phyloP scores from a whole-genome alignment of 2,797 vertebrate species.

The Lepilemur septentrionalis region DNA sequence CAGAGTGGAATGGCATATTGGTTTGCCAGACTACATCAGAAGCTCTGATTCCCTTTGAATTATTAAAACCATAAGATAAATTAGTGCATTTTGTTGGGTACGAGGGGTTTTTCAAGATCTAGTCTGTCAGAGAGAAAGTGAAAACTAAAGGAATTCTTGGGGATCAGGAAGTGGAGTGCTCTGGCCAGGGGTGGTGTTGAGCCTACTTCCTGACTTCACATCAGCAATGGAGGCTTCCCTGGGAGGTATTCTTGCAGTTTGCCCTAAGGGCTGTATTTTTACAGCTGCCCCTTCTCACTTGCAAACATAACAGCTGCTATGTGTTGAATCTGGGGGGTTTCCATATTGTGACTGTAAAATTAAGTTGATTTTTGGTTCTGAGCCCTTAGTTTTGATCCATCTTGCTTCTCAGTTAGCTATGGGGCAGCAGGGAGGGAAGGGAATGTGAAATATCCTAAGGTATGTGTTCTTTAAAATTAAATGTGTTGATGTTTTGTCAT shows the following conservation, averaged over 20 bases:
- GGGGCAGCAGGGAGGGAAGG: neutral
- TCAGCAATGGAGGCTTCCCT: neutral
- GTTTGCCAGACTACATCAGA: neutral
- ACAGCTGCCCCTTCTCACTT: constrained; percentile 71
- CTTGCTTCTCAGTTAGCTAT: constrained; percentile 4
- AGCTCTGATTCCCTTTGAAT: neutral
- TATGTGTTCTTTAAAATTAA: neutral
- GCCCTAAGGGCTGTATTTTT: constrained; percentile 59
- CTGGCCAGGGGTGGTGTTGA: neutral
- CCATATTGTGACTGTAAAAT: constrained; percentile 65
- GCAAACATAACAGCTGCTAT: constrained; percentile 52
- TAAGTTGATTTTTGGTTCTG: constrained; percentile 49
- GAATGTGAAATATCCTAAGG: neutral
- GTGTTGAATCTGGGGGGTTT: constrained; percentile 67
- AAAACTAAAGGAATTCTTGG: neutral
- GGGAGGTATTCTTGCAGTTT: neutral
- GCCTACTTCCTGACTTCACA: neutral
- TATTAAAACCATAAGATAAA: neutral
- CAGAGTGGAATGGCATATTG: neutral
- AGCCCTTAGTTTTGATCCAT: constrained; percentile 35
- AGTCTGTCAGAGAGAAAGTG: neutral
- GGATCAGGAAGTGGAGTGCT: neutral
- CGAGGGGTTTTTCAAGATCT: neutral
- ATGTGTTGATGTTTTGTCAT: neutral
- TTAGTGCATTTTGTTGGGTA: neutral